Conservation (phyloP, 2,888 invertebrate species). For the Agapostemon virescens region DNA sequence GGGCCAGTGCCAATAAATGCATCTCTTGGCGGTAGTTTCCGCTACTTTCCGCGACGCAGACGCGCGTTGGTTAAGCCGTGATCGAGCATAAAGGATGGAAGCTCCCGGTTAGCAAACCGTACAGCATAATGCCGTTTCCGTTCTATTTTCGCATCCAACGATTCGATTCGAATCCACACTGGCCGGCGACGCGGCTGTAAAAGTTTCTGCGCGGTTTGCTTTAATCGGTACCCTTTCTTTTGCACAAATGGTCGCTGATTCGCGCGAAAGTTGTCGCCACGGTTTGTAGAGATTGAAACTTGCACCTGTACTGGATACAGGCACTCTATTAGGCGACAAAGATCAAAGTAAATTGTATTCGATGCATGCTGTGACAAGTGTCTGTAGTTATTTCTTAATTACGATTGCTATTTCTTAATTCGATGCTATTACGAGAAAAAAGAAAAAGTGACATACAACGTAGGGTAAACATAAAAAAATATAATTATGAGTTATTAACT, state of each 20-base stretch:
- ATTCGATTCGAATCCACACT: slow-evolving; percentile 28
- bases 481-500: too few relatives aligned
- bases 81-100: slow-evolving; percentile 36
- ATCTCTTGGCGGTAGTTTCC: slow-evolving; percentile 31
- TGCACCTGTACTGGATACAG: too few relatives aligned
- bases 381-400: too few relatives aligned
- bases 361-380: too few relatives aligned
- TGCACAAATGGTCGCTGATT: not conserved
- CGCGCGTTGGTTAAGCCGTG: slow-evolving; percentile 20
- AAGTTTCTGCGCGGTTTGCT: not conserved
- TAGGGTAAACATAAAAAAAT: too few relatives aligned
- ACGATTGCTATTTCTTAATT: too few relatives aligned
- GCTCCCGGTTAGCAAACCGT: slow-evolving; percentile 32
- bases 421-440: not conserved
- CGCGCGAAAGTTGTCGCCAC: not conserved
- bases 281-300: not conserved
- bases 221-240: not conserved
- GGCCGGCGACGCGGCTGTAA: slow-evolving; percentile 7
- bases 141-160: slow-evolving; percentile 44
- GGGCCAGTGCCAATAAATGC: slow-evolving; percentile 54
- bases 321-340: not conserved
- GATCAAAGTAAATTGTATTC: too few relatives aligned
- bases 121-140: slow-evolving; percentile 43
- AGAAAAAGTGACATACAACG: not conserved
- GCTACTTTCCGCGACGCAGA: slow-evolving; percentile 28